phyloP scores from a whole-genome alignment of 2,888 invertebrate species.

The Rhamnusium bicolor region DNA sequence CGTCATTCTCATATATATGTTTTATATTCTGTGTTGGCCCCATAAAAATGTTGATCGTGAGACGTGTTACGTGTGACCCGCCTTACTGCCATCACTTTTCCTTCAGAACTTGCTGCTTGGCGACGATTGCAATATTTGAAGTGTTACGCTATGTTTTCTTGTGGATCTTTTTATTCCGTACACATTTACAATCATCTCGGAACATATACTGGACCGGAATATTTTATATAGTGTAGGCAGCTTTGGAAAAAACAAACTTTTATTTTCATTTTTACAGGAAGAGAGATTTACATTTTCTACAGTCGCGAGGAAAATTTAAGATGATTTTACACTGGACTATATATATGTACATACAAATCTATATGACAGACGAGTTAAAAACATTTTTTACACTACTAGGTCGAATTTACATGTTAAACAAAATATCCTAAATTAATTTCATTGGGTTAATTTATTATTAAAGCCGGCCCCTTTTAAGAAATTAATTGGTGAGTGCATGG shows the following conservation, averaged over 20 bases:
- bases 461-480: too few species aligned
- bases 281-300: slow-evolving; percentile 14
- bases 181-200: slow-evolving; percentile 44
- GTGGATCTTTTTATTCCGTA: slow-evolving; percentile 42
- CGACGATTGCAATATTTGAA: slow-evolving; percentile 37
- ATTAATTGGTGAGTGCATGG: too few species aligned
- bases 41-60: slow-evolving; percentile 62
- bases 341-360: too few species aligned
- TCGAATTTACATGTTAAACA: too few species aligned
- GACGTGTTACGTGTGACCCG: slow-evolving; percentile 56
- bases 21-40: slow-evolving; percentile 59
- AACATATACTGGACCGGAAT: slow-evolving; percentile 41
- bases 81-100: slow-evolving; percentile 41
- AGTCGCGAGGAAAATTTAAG: not conserved
- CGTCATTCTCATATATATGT: slow-evolving; percentile 64
- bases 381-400: too few species aligned
- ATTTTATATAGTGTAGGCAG: slow-evolving; percentile 40
- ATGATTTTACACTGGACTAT: not conserved
- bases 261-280: not conserved
- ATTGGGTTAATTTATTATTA: too few species aligned
- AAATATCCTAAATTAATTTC: too few species aligned
- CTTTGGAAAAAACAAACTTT: not conserved
- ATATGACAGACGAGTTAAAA: too few species aligned
- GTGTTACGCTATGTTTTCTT: slow-evolving; percentile 38
- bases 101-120: slow-evolving; percentile 14